phyloP scores from a whole-genome alignment of 2,888 invertebrate species.

The Metopia argyrocephala region DNA sequence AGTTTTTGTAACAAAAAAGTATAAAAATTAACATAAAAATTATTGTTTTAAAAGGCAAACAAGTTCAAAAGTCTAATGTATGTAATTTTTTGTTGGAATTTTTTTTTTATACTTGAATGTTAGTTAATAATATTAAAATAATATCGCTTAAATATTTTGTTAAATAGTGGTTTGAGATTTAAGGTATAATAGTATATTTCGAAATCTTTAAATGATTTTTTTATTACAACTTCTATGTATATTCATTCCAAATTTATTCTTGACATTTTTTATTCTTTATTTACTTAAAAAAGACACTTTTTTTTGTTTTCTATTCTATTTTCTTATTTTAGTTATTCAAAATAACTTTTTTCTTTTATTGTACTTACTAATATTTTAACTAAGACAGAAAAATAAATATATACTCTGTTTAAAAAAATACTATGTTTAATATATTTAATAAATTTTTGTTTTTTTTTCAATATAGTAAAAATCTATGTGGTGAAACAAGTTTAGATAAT shows the following conservation, averaged over 20 bases:
- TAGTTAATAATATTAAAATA: no score
- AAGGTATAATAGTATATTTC: no score
- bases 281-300: conserved; percentile 38
- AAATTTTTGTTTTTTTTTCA: conserved; percentile 39
- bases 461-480: conserved; percentile 37
- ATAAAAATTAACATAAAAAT: no score
- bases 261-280: conserved; percentile 26
- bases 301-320: not conserved
- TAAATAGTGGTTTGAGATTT: no score
- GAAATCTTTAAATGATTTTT: no score
- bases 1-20: no score
- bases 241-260: conserved; percentile 36
- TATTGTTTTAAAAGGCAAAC: no score
- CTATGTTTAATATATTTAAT: conserved; percentile 6
- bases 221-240: no score
- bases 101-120: no score
- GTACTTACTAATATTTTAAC: conserved; percentile 44
- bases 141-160: no score
- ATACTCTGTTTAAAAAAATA: conserved; percentile 30
- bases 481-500: conserved; percentile 51
- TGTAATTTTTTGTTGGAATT: no score
- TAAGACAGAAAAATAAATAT: conserved; percentile 7
- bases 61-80: no score
- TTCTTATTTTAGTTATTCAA: conserved; percentile 25
- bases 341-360: conserved; percentile 22